Percentiles rank a stretch among this genome's conserved stretches.
Conservation (phyloP, 2,797 vertebrate genomes). For the Sebastolobus alascanus region DNA sequence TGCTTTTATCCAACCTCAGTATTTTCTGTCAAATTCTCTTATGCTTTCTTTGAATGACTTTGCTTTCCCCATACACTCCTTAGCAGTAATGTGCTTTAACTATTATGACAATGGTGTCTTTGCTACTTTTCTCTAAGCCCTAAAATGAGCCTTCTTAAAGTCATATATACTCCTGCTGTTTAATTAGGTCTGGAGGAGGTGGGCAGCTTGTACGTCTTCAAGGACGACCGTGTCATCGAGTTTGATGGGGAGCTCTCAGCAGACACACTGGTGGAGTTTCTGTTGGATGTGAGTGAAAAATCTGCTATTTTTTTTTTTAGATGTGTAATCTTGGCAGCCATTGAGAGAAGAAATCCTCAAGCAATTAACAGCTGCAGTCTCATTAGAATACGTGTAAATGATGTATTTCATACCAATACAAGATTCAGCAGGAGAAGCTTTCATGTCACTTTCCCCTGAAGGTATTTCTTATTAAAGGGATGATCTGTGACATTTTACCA, state of each 20-base stretch:
- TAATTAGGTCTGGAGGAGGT: conserved; percentile 91
- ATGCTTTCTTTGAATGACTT: too few species aligned
- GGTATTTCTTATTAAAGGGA: not conserved
- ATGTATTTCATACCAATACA: not conserved
- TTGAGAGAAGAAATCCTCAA: not conserved
- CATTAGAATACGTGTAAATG: conserved; percentile 8
- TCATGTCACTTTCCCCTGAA: not conserved
- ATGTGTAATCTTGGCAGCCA: not conserved
- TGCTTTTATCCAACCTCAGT: not conserved
- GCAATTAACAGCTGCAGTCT: conserved; percentile 26
- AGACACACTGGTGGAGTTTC: conserved; percentile 96
- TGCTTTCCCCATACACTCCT: too few species aligned
- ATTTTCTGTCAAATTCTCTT: not conserved
- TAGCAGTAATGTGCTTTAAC: not conserved
- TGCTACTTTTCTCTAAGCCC: not conserved
- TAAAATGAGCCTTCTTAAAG: not conserved
- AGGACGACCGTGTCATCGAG: conserved; percentile 94
- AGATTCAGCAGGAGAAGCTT: not conserved
- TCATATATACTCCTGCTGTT: not conserved
- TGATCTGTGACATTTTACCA: not conserved
- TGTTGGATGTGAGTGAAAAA: conserved; percentile 91
- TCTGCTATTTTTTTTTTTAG: not conserved
- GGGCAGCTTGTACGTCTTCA: conserved; percentile 95
- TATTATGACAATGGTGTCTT: too few species aligned
- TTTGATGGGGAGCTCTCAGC: conserved; percentile 96